Conservation (phyloP, 2,888 invertebrate species). For the Synanthedon tipuliformis region DNA sequence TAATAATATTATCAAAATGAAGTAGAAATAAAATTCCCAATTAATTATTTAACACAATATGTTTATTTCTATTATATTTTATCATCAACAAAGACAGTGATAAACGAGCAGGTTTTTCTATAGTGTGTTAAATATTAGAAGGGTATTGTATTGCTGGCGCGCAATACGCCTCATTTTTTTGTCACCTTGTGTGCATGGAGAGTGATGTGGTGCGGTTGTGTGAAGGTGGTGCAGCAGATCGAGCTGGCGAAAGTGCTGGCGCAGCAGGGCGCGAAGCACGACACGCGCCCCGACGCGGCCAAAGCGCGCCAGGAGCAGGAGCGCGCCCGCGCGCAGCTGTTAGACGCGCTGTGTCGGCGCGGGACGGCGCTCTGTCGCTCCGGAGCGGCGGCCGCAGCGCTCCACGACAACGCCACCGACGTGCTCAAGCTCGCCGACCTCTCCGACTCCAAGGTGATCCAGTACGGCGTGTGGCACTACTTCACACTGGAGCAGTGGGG, state of each 20-base stretch:
- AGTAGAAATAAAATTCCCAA: too few species aligned
- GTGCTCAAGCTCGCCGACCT: constrained; percentile 85
- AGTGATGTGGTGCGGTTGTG: background rate
- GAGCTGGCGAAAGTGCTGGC: constrained; percentile 84
- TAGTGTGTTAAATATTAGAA: too few species aligned
- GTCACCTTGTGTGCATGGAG: background rate
- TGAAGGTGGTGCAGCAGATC: constrained; percentile 67
- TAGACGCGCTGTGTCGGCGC: constrained; percentile 84
- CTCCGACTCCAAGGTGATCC: constrained; percentile 80
- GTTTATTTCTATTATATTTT: too few species aligned
- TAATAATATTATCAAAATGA: too few species aligned
- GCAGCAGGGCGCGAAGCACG: constrained; percentile 86
- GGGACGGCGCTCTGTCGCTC: constrained; percentile 79
- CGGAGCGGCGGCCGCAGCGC: constrained; percentile 37
- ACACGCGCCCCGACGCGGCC: constrained; percentile 82
- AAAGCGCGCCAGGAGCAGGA: constrained; percentile 92
- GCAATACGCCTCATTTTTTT: too few species aligned
- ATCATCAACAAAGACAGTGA: too few species aligned
- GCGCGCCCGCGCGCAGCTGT: constrained; percentile 80
- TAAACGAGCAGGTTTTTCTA: too few species aligned
- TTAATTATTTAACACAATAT: too few species aligned
- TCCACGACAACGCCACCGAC: constrained; percentile 50
- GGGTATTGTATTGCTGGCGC: background rate
- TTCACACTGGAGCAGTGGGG: constrained; percentile 84
- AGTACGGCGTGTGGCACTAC: constrained; percentile 87